Evolutionary conservation across 2,888 invertebrate genomes (phyloP).

Genomic region (Drosophila affinis): DNA sequence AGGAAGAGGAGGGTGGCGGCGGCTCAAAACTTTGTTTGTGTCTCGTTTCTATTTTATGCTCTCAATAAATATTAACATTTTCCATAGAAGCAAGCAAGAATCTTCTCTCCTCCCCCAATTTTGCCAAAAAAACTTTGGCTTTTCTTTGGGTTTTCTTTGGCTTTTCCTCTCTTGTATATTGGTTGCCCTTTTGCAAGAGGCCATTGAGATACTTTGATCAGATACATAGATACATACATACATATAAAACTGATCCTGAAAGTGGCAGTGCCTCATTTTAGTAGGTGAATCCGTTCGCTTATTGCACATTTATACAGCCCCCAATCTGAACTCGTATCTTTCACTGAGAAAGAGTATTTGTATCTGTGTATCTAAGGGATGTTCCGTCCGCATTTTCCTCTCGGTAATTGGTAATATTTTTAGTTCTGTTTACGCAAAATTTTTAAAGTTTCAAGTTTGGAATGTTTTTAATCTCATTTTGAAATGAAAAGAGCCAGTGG

Average conservation of each 20-base stretch:
- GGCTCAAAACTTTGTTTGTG: constrained; percentile 39
- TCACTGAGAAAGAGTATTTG: too few species aligned
- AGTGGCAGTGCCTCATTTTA: too few species aligned
- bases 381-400: too few species aligned
- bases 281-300: too few species aligned
- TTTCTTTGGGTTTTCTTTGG: neutral
- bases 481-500: constrained; percentile 11
- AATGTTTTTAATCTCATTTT: constrained; percentile 77
- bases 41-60: constrained; percentile 56
- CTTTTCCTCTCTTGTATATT: too few species aligned
- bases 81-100: constrained; percentile 7
- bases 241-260: too few species aligned
- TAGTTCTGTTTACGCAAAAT: constrained; percentile 65
- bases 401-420: constrained; percentile 34
- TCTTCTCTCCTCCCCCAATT: neutral
- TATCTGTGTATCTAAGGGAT: too few species aligned
- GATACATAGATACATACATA: neutral
- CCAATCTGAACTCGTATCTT: too few species aligned
- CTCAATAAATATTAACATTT: constrained; percentile 78
- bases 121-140: neutral
- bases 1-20: constrained; percentile 2
- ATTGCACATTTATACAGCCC: too few species aligned
- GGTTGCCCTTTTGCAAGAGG: neutral
- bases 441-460: constrained; percentile 77
- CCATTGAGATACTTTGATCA: constrained; percentile 10